phyloP scores from a whole-genome alignment of 2,113 vertebrate genomes.

The Pseudorasbora parva region DNA sequence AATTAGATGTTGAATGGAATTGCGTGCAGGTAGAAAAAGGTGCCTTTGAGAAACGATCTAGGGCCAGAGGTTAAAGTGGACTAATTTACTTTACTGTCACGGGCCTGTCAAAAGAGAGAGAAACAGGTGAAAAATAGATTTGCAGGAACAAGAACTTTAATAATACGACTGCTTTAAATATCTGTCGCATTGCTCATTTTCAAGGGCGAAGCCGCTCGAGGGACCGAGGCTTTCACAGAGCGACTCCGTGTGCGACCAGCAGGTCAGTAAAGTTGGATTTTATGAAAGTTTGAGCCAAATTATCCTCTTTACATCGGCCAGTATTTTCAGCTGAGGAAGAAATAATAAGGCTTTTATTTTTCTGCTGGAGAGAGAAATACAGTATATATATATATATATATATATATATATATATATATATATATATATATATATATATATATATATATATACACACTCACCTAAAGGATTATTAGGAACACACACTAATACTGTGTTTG shows the following conservation, averaged over 20 bases:
- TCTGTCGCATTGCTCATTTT: not conserved
- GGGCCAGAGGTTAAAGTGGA: constrained; percentile 46
- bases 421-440: too few relatives aligned
- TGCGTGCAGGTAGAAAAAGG: constrained; percentile 45
- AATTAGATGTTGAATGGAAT: constrained; percentile 49
- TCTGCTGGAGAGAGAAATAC: too few relatives aligned
- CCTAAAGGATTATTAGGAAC: too few relatives aligned
- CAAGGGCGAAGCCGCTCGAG: constrained; percentile 29
- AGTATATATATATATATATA: too few relatives aligned
- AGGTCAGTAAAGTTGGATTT: constrained; percentile 38
- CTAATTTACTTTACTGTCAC: constrained; percentile 54
- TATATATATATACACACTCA: too few relatives aligned
- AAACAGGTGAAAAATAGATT: constrained; percentile 49
- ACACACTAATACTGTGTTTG: too few relatives aligned
- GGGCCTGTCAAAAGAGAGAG: constrained; percentile 5
- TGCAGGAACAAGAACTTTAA: constrained; percentile 39
- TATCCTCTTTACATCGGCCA: constrained; percentile 36
- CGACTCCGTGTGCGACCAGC: not conserved
- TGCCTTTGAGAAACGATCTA: constrained; percentile 54
- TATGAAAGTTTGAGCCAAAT: constrained; percentile 30
- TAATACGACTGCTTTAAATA: constrained; percentile 55
- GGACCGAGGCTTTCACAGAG: constrained; percentile 24
- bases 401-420: too few relatives aligned
- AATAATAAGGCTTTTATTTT: not conserved
- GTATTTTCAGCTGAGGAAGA: constrained; percentile 24